phyloP scores from a whole-genome alignment of 2,888 invertebrate genomes.

The Prionchulus punctatus region DNA sequence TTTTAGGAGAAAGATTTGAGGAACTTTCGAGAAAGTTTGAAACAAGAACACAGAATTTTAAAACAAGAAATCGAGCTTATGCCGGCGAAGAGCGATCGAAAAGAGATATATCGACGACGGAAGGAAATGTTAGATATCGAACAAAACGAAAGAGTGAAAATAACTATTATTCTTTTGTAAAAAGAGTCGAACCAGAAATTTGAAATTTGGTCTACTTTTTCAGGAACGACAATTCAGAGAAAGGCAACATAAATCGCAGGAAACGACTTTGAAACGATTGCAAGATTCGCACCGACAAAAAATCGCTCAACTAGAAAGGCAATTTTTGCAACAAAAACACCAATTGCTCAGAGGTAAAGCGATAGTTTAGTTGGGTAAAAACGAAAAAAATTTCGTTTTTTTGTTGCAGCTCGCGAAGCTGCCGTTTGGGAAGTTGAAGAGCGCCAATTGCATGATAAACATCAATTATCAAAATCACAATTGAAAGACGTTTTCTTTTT shows the following conservation, averaged over 20 bases:
- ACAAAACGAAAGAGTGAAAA: conserved; percentile 57
- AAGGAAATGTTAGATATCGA: conserved; percentile 76
- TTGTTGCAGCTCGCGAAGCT: conserved; percentile 59
- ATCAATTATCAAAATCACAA: conserved; percentile 78
- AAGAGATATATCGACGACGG: conserved; percentile 57
- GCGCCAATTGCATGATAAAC: conserved; percentile 87
- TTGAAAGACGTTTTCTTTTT: conserved; percentile 93
- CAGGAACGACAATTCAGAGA: conserved; percentile 69
- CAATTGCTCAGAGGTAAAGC: conserved; percentile 43
- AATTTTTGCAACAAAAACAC: conserved; percentile 85
- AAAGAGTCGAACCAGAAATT: too few relatives aligned
- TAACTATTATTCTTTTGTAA: not conserved
- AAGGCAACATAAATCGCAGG: conserved; percentile 70
- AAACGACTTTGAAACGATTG: conserved; percentile 62
- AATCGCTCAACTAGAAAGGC: conserved; percentile 76
- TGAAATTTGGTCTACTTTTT: too few relatives aligned
- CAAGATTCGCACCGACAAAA: conserved; percentile 76
- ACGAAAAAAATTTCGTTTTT: not conserved
- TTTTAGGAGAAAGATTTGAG: conserved; percentile 67
- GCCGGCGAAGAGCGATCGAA: conserved; percentile 75
- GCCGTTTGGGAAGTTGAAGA: conserved; percentile 95
- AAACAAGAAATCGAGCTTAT: conserved; percentile 71
- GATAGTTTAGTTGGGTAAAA: not conserved
- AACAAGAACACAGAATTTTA: conserved; percentile 74
- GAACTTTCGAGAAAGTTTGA: conserved; percentile 76